Conservation (phyloP, 2,888 invertebrate species). For the Caenorhabditis sp. region DNA sequence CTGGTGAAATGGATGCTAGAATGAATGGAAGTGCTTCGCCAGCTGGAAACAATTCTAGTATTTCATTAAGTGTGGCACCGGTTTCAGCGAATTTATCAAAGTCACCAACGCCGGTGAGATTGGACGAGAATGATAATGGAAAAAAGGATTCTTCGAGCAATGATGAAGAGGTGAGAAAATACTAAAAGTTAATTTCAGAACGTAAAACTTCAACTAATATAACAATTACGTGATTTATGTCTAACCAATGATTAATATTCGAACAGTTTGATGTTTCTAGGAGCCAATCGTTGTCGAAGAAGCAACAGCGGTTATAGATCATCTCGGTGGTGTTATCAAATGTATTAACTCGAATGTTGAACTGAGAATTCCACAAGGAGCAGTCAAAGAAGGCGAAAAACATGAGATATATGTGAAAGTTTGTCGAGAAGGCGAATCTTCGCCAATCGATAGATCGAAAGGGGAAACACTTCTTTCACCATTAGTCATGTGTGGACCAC, state of each 20-base stretch:
- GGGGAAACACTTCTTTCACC: conserved; percentile 94
- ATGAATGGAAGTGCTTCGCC: conserved; percentile 42
- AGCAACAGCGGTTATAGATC: conserved; percentile 39
- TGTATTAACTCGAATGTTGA: conserved; percentile 90
- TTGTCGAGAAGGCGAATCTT: conserved; percentile 73
- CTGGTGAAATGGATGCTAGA: not conserved
- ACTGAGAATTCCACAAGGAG: conserved; percentile 86
- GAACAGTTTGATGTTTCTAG: too few relatives aligned
- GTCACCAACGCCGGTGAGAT: conserved; percentile 25
- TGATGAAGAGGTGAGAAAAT: conserved; percentile 7
- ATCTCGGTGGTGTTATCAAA: conserved; percentile 81
- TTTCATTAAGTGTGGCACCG: conserved; percentile 31
- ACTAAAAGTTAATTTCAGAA: too few relatives aligned
- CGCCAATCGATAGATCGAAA: conserved; percentile 88
- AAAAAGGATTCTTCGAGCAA: not conserved
- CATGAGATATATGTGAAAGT: conserved; percentile 90
- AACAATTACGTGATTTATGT: too few relatives aligned
- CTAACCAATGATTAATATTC: too few relatives aligned
- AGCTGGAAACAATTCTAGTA: conserved; percentile 29
- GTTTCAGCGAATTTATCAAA: conserved; percentile 20
- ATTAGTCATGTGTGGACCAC: conserved; percentile 94
- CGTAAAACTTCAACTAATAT: too few relatives aligned
- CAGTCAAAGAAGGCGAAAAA: conserved; percentile 82
- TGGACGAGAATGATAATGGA: conserved; percentile 37
- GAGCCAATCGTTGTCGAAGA: conserved; percentile 57